These are phyloP conservation scores for Drosophila histrio DNA, from an alignment of 2,888 invertebrate species.

Conservation along the genomic window DNA sequence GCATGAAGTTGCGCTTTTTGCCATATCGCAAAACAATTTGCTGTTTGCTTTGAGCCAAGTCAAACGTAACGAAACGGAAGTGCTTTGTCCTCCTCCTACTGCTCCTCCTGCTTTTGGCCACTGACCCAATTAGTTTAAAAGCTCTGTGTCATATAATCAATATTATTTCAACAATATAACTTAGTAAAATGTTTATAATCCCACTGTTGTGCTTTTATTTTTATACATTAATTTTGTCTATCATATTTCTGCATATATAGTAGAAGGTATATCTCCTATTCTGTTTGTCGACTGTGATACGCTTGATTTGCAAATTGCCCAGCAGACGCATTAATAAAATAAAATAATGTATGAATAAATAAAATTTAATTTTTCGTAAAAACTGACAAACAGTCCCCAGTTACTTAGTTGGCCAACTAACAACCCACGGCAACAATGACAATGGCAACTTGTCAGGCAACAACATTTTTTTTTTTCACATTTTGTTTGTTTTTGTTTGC, in stretches of 20 bases:
- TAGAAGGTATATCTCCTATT: constrained; percentile 7
- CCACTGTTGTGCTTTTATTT: neutral
- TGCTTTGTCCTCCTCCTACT: constrained; percentile 46
- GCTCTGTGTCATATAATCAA: constrained; percentile 40
- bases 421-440: constrained; percentile 24
- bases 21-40: constrained; percentile 33
- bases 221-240: constrained; percentile 6
- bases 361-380: constrained; percentile 73
- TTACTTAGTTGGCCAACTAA: constrained; percentile 27
- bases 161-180: constrained; percentile 27
- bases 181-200: constrained; percentile 4
- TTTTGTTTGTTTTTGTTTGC: constrained; percentile 5
- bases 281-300: constrained; percentile 13
- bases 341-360: constrained; percentile 69
- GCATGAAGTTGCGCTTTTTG: constrained; percentile 71
- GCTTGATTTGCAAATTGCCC: constrained; percentile 50
- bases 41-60: constrained; percentile 55
- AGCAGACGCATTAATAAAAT: constrained; percentile 59
- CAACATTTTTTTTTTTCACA: constrained; percentile 33
- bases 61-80: constrained; percentile 26
- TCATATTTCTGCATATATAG: neutral
- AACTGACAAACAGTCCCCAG: constrained; percentile 66
- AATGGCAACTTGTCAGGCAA: constrained; percentile 48
- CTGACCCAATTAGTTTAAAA: constrained; percentile 66
- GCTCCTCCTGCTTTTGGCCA: too few species aligned